Percentiles rank a stretch among this genome's conserved stretches.
Conservation (phyloP, 2,797 vertebrate species). For the Corythornis leucogaster region DNA sequence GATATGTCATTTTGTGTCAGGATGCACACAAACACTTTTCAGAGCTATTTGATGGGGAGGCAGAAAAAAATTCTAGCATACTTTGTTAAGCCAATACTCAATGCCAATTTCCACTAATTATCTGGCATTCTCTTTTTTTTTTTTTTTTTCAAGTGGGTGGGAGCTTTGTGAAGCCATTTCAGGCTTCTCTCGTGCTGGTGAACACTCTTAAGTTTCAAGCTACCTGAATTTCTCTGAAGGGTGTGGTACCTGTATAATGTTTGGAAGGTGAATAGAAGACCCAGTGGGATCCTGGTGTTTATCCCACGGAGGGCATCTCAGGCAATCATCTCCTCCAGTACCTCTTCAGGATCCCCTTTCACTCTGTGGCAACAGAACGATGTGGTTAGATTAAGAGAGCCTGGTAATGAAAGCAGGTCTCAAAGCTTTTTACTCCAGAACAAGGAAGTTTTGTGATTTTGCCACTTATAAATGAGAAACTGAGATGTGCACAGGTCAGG, state of each 20-base stretch:
- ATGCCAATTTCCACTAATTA: constrained; percentile 72
- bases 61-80: neutral
- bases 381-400: neutral
- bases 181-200: neutral
- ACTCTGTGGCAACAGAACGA: neutral
- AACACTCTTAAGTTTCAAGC: constrained; percentile 28
- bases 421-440: neutral
- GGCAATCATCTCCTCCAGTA: constrained; percentile 33
- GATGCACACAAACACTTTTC: constrained; percentile 16
- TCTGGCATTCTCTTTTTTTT: constrained; percentile 39
- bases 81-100: neutral
- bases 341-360: neutral
- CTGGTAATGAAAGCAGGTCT: neutral
- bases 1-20: constrained; percentile 15
- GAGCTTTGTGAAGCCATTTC: constrained; percentile 55
- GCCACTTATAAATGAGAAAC: neutral
- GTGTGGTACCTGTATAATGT: constrained; percentile 17
- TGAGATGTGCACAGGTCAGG: neutral
- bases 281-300: constrained; percentile 31
- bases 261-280: constrained; percentile 50
- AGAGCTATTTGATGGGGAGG: neutral
- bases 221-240: constrained; percentile 40
- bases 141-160: constrained; percentile 42
- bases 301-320: constrained; percentile 54
- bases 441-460: neutral